A percentile compares a stretch with the other conserved stretches of the same genome.
phyloP scores from a whole-genome alignment of 2,113 vertebrate genomes.

The Anoplopoma fimbria region DNA sequence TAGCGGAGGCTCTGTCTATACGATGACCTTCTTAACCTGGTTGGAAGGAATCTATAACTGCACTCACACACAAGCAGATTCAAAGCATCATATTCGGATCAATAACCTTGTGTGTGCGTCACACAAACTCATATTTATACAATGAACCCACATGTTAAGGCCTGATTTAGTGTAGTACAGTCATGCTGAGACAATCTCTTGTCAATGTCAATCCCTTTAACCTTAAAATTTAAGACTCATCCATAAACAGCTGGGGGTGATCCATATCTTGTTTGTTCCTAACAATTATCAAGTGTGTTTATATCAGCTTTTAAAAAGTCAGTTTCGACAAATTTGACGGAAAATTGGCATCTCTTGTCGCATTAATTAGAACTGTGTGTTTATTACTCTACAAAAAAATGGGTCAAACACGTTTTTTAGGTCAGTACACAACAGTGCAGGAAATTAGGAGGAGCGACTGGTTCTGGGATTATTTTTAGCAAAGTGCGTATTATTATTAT shows the following conservation, averaged over 20 bases:
- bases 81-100: slow-evolving; percentile 24
- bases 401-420: neutral
- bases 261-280: neutral
- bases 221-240: neutral
- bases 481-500: neutral
- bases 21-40: slow-evolving; percentile 63
- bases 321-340: no score
- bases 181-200: neutral
- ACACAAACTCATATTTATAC: neutral
- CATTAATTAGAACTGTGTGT: neutral
- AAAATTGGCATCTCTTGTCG: neutral
- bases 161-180: neutral
- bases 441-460: neutral
- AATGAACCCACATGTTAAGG: neutral
- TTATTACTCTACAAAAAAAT: neutral
- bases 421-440: slow-evolving; percentile 3
- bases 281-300: neutral
- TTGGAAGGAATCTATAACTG: slow-evolving; percentile 44
- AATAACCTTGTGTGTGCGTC: neutral
- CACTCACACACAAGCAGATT: neutral
- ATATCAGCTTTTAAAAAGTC: neutral
- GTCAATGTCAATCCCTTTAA: neutral
- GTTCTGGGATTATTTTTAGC: neutral
- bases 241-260: neutral
- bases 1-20: slow-evolving; percentile 14